Evolutionary conservation across 2,113 vertebrate species (phyloP), one percentile per base, ranked within the genome.

Genomic region (Otis tarda): DNA sequence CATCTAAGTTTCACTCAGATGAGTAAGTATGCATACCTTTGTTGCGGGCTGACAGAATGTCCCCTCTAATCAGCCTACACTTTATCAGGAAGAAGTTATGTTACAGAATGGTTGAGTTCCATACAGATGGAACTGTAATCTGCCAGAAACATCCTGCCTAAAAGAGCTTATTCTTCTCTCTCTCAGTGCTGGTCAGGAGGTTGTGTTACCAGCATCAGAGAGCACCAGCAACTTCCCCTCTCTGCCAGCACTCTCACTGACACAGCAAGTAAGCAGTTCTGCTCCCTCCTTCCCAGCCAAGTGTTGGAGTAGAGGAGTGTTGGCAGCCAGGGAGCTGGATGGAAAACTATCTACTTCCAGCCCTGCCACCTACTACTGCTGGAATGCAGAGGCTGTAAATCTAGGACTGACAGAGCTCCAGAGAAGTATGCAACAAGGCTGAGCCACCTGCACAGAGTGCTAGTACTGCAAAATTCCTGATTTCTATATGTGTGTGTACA

Each of bases 41-140:
- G 74, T 31, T 87, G 69, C 53, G 33, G 41, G 53, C 73, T 87
- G 81, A 93, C 87, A 84, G 64, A 64, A 60, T 49, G 74, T 73
- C 93, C 77, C 39, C 53, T 50, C 49, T 69, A 69, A 47, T 74
- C 59, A 14, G 68, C 37, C 68, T 45, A 50, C 61, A 61, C 56
- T 88, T 91, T 49, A 86, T 75, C 83, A 78, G 68, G 45, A 92
- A 86, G 89, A 85, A 89, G 63, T 94, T 90, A 90, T 86, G 81
- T 92, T 30, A 71, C 31, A 68, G 77, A 93, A 93, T 3, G 2
- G 61, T 6, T 14, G 60, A 60, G 60, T 74, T 89, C 83, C 73
- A 60, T 8, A 35, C 73, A 84, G 35, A 81, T 39, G 43, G 56
- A 81, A 89, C 41, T 75, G 73, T 60, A 96, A 39, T 2, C 11